Base-by-base conservation (phyloP, 2,797 vertebrate genomes). In the Dipus sagitta region DNA sequence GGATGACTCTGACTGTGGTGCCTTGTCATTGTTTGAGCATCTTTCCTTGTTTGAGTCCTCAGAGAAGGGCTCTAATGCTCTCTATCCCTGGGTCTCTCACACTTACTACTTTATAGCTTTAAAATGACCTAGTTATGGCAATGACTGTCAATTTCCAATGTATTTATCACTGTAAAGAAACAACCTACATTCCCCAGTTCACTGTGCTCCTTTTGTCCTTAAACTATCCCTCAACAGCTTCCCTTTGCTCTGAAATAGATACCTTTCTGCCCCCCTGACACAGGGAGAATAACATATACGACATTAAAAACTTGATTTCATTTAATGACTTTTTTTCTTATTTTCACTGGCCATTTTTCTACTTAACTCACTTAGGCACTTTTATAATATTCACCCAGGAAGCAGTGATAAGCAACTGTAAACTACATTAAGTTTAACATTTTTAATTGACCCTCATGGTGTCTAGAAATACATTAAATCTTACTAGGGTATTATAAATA, bases 271-370 rank as follows among this genome's bases (percentile, higher is more conserved):
- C 74, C 83, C 58, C 42, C 1, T 86, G 52, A 60, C 74, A 38
- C 26, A 23, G 7, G 81, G 72, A 92, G 62, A 70, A n/a, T 87
- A 81, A 72, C 52, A 79, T 89, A 76, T 13, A 30, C 26, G 34
- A 67, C 9, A 34, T 89, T 87, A 32, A 92, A 74, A 76, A 70
- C 14, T 17, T 70, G 18, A 74, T 2, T 65, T 85, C 38, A 65
- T 67, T 82, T 80, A 86, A 81, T 86, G 11, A 24, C 42, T 28
- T 81, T 58, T 91, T 80, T 71, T 38, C 42, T 62, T 92, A 12
- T 74, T 92, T 91, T 60, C 34, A 76, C 68, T 80, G 62, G 23
- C 17, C n/a, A 52, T 90, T 96, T 90, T 78, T 85, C 34, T 7
- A 72, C 58, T 47, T 75, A 52, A 30, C 72, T 68, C 71, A 9